A percentile compares a stretch with the other conserved stretches of the same genome.
These are phyloP conservation scores for Tromatobia lineatoria DNA, from an alignment of 2,888 invertebrate species.

Conservation along the genomic window DNA sequence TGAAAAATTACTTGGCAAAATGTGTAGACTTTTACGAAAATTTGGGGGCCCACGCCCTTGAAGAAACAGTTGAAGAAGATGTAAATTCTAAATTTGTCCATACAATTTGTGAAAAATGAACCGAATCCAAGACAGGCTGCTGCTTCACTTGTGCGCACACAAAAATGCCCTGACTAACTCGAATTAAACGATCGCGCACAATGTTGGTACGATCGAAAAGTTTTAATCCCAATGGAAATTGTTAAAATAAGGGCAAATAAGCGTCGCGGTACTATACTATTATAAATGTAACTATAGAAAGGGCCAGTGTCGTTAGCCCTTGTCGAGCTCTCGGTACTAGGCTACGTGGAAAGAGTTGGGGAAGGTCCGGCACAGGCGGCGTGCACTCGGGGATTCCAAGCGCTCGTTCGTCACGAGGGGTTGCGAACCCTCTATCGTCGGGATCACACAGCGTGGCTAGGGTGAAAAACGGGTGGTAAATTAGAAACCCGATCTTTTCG, in stretches of 20 bases:
- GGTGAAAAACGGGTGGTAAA: conserved; percentile 11
- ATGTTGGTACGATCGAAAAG: background rate
- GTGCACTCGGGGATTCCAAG: conserved; percentile 19
- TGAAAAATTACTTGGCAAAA: too few species aligned
- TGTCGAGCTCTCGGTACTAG: conserved; percentile 37
- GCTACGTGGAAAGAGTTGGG: conserved; percentile 73
- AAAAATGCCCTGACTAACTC: too few species aligned
- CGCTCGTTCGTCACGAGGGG: conserved; percentile 51
- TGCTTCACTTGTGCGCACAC: too few species aligned
- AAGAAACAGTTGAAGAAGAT: too few species aligned
- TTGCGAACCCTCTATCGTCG: conserved; percentile 28
- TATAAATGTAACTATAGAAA: conserved; percentile 7
- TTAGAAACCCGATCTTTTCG: conserved; percentile 54
- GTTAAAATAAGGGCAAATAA: background rate
- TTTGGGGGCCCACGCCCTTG: too few species aligned
- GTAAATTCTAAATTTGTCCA: too few species aligned
- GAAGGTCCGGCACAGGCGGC: conserved; percentile 74
- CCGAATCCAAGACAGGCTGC: too few species aligned
- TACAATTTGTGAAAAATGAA: too few species aligned
- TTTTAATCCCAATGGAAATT: background rate
- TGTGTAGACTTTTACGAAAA: too few species aligned
- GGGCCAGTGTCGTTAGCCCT: conserved; percentile 20
- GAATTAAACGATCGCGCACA: too few species aligned
- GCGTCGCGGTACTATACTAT: too few species aligned
- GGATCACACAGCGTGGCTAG: conserved; percentile 13